A percentile compares a stretch with the other conserved stretches of the same genome.
Evolutionary conservation across 2,797 vertebrate genomes (phyloP).

Genomic region (Ptychobarbus kaznakovi): DNA sequence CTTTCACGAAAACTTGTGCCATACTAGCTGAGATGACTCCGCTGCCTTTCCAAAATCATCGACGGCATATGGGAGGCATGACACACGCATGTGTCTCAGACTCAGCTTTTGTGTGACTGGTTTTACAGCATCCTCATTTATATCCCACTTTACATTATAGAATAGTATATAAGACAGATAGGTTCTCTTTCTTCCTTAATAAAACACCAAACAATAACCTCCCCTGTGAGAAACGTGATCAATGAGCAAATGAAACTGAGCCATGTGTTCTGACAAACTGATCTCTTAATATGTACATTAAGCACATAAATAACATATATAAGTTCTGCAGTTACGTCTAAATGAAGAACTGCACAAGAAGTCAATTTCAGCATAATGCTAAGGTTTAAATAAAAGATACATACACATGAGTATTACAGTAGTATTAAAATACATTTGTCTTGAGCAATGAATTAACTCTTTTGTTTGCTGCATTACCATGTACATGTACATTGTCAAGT

Average conservation of each 20-base stretch:
- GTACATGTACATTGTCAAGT: not conserved
- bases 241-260: constrained; percentile 43
- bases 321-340: not conserved
- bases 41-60: not conserved
- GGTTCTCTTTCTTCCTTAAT: constrained; percentile 49
- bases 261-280: constrained; percentile 26
- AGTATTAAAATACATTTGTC: not conserved
- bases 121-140: not conserved
- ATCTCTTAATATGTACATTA: constrained; percentile 11
- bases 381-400: not conserved
- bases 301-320: not conserved
- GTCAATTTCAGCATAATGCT: not conserved
- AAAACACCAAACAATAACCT: constrained; percentile 44
- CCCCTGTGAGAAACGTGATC: constrained; percentile 48
- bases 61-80: not conserved
- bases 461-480: not conserved
- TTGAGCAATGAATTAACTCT: not conserved
- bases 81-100: not conserved
- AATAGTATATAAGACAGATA: constrained; percentile 48
- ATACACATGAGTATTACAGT: not conserved
- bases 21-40: constrained; percentile 21
- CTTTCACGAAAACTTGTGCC: constrained; percentile 11
- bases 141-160: not conserved
- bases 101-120: not conserved
- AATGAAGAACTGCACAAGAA: not conserved